Base-by-base conservation (phyloP, 2,888 invertebrate genomes). In the Holacanthella duospinosa region DNA sequence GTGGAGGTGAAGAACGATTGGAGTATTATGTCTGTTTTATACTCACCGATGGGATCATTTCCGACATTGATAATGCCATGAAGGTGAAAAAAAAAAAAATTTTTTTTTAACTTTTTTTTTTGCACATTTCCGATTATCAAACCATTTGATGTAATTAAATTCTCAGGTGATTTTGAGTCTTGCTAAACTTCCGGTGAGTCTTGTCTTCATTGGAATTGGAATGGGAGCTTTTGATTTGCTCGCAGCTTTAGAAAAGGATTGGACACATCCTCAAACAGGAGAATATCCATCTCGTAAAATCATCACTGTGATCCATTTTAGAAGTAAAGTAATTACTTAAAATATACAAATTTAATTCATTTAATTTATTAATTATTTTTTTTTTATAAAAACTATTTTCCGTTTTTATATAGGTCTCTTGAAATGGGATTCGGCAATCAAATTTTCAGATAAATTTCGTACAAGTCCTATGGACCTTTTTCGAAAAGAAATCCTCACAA, bases 11-110 rank as follows among this genome's bases (percentile, higher is more conserved):
- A 19, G 27, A 19, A 16, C 43, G 27, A 9, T 64, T 66, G 58
- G 69, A 69, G 57, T 69, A 69, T 64, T 62, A 65, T 54, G 62
- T 61, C 24, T 64, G 62, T 29, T 65, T 69, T 62, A 66, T 69
- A 56, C 64, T 69, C 48, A 67, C 69, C 1, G 69, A 69, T 55
- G 69, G 69, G n/a, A 59, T 63, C 53, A 66, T 69, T 55, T 61
- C 58, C 1, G 69, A 69, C 58, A 24, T 65, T 26, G 61, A 64
- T 55, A 58, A 62, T 55, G 61, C 59, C 12, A 66, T 67, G 62
- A 25, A 59, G 62, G 69, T 67, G 59, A 36, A n/a, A n/a, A n/a
- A n/a, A n/a, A n/a, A n/a, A n/a, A n/a, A n/a, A n/a, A n/a, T n/a
- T n/a, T n/a, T 36, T 36, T 36, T 16, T 36, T 16, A 36, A 36